Percentiles rank a stretch among this genome's conserved stretches.
These are phyloP conservation scores for Drosophila arizonae DNA, from an alignment of 1,140 invertebrate species.

Conservation along the genomic window DNA sequence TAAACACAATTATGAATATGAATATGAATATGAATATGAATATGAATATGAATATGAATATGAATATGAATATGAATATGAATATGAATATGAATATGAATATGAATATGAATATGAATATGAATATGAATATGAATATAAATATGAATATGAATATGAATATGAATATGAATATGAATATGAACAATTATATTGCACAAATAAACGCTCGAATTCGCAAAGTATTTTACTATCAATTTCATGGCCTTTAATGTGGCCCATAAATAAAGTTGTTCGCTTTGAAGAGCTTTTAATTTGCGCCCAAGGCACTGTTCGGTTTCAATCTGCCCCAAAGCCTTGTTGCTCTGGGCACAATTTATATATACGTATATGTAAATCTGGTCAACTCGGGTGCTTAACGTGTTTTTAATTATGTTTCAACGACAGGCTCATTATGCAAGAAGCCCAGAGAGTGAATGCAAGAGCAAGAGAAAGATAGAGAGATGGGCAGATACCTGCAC, in stretches of 20 bases:
- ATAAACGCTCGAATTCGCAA: too few relatives aligned
- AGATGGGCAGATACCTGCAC: not conserved
- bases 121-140: too few relatives aligned
- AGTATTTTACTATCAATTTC: too few relatives aligned
- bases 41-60: too few relatives aligned
- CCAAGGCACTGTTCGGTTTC: not conserved
- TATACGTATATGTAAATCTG: slow-evolving; percentile 23
- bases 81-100: too few relatives aligned
- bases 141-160: too few relatives aligned
- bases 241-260: too few relatives aligned
- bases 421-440: slow-evolving; percentile 53
- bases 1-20: not conserved
- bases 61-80: too few relatives aligned
- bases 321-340: slow-evolving; percentile 14
- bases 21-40: too few relatives aligned
- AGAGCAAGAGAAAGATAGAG: not conserved
- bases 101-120: too few relatives aligned
- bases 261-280: slow-evolving; percentile 1
- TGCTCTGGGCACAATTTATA: slow-evolving; percentile 3
- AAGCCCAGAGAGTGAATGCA: not conserved
- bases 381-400: slow-evolving; percentile 47
- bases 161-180: too few relatives aligned
- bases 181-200: too few relatives aligned
- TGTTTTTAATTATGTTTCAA: slow-evolving; percentile 66
- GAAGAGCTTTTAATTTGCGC: slow-evolving; percentile 2